A percentile compares a stretch with the other conserved stretches of the same genome.
phyloP scores from a whole-genome alignment of 2,113 vertebrate species.

The Larimichthys crocea region DNA sequence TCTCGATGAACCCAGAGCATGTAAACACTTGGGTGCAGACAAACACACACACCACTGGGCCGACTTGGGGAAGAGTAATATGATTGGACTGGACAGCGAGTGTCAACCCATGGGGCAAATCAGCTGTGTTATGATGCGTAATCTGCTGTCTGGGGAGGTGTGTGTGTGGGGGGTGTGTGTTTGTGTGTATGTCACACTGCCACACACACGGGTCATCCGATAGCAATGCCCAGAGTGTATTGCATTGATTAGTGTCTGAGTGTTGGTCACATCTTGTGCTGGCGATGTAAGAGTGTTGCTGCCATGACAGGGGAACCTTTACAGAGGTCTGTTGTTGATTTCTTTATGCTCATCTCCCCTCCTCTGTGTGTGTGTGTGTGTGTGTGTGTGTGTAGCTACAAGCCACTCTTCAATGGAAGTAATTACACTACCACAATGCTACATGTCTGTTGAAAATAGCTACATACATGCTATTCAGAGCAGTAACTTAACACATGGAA shows the following conservation, averaged over 20 bases:
- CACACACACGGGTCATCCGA: constrained; percentile 53
- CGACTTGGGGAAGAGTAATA: constrained; percentile 23
- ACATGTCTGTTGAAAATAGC: background rate
- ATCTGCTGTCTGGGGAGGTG: constrained; percentile 69
- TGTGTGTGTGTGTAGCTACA: constrained; percentile 9
- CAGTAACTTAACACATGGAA: background rate
- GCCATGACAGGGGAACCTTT: constrained; percentile 34
- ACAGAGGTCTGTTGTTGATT: constrained; percentile 14
- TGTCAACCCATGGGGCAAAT: constrained; percentile 80
- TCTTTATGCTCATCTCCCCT: constrained; percentile 1
- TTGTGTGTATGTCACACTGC: constrained; percentile 44
- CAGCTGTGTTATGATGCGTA: constrained; percentile 78
- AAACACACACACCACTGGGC: constrained; percentile 54
- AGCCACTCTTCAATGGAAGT: background rate
- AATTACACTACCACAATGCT: background rate
- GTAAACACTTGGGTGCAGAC: constrained; percentile 56
- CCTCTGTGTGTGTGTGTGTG: constrained; percentile 24
- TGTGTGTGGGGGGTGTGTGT: constrained; percentile 62
- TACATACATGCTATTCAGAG: background rate
- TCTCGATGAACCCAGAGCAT: constrained; percentile 41
- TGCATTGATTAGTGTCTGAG: constrained; percentile 71
- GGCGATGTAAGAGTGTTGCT: constrained; percentile 10
- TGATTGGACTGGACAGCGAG: constrained; percentile 77
- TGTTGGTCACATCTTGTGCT: constrained; percentile 58
- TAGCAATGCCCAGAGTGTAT: constrained; percentile 66